Evolutionary conservation across 2,888 invertebrate genomes (phyloP), one percentile per base, ranked within the genome.

Genomic region (Lobophora halterata): DNA sequence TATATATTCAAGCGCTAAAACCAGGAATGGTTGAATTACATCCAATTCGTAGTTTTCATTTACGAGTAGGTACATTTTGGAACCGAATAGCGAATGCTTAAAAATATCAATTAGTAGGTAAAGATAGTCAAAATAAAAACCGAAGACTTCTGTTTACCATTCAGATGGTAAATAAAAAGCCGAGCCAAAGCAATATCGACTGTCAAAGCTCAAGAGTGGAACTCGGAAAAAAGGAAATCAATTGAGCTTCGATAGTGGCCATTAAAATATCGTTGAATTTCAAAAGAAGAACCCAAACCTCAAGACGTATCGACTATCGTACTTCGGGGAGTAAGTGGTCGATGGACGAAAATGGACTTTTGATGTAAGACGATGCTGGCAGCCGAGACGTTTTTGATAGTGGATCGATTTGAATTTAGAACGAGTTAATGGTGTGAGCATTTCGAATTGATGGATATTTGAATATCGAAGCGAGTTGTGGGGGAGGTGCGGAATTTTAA

Each of bases 221-320:
- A 67, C 64, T 65, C 45, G 39, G 36, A 34, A 34, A 64, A 36
- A 66, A 66, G 54, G 60, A 63, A 78, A 73, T 71, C 73, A 78
- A 74, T 75, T 64, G 75, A 66, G 52, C 59, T 58, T 60, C 78
- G 76, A 83, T 83, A 82, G 80, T 77, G 77, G 79, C 80, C 79
- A 85, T 86, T 86, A 86, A 85, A 86, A 83, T 79, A 82, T 81
- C 78, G 81, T 83, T 77, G 81, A 81, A 79, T 80, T 80, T 68
- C 76, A 80, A 79, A 82, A 77, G 76, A 66, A 65, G 65, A 55
- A 49, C 52, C 40, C 57, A 58, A 55, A 45, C 55, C 65, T 65
- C 66, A 71, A 79, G 77, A 77, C 76, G 79, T 76, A 75, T 76
- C 71, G 72, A 43, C 26, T 18, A 26, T 46, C 27, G 32, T 14